phyloP scores from a whole-genome alignment of 2,888 invertebrate genomes.

The Rhopalosiphum nymphaeae region DNA sequence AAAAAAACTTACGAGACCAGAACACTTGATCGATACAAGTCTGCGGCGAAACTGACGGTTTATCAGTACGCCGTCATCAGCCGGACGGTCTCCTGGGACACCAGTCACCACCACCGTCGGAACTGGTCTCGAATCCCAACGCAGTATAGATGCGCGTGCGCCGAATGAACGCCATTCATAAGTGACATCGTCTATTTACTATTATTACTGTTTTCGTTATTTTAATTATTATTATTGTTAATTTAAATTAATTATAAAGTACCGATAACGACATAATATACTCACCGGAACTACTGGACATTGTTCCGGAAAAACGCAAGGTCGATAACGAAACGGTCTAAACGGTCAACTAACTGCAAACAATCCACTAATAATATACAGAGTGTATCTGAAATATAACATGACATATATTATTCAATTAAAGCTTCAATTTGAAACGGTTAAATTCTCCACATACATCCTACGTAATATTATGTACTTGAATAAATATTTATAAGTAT shows the following conservation, averaged over 20 bases:
- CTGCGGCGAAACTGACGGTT: slow-evolving; percentile 15
- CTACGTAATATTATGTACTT: neutral
- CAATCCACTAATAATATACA: neutral
- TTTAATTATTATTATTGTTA: neutral
- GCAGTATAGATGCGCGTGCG: slow-evolving; percentile 4
- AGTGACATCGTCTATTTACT: neutral
- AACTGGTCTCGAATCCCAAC: slow-evolving; percentile 24
- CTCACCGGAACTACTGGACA: neutral
- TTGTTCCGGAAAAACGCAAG: neutral
- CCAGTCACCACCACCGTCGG: neutral
- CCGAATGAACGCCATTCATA: neutral
- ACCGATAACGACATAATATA: neutral
- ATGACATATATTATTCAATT: neutral
- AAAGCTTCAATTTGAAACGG: neutral
- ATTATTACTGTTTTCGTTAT: neutral
- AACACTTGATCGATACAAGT: neutral
- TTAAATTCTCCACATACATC: neutral
- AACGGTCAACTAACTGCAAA: neutral
- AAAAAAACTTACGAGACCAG: neutral
- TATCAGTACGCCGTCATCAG: neutral
- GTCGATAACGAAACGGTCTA: neutral
- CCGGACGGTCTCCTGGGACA: neutral
- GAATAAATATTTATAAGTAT: neutral
- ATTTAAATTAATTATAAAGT: neutral
- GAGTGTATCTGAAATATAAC: neutral